Evolutionary conservation across 53 echinoderm and acorn worm species (phyloP).

Genomic region (Mesocentrotus franciscanus): DNA sequence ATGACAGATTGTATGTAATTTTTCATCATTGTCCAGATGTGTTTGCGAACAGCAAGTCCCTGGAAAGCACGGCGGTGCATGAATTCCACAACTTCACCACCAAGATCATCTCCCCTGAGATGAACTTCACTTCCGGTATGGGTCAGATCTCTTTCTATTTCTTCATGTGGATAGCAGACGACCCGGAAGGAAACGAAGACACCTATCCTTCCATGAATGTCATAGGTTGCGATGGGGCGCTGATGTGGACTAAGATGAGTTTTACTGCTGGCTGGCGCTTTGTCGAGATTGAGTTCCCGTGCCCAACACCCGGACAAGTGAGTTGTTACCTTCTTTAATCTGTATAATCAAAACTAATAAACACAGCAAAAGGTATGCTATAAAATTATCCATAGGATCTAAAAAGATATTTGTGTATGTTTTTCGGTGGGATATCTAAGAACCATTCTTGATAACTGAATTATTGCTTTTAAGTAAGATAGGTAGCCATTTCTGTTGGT

Average conservation of each 20-base stretch:
- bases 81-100: conserved; percentile 48
- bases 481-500: too few species aligned
- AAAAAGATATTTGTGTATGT: too few species aligned
- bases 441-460: too few species aligned
- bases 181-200: conserved; percentile 54
- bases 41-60: conserved; percentile 42
- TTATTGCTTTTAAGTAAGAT: too few species aligned
- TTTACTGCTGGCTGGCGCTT: conserved; percentile 17
- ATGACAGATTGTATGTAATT: background rate
- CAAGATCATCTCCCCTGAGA: conserved; percentile 39
- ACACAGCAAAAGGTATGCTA: too few species aligned
- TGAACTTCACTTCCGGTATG: conserved; percentile 50
- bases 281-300: conserved; percentile 17
- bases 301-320: conserved; percentile 4
- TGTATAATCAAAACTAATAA: too few species aligned
- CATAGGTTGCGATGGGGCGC: conserved; percentile 36
- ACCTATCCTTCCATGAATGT: conserved; percentile 45
- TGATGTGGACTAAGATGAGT: conserved; percentile 36
- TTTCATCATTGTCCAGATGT: conserved; percentile 10
- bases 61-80: background rate
- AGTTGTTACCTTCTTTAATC: background rate
- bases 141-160: conserved; percentile 53
- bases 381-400: too few species aligned
- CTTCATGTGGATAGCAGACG: conserved; percentile 55
- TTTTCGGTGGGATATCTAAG: too few species aligned